Evolutionary conservation across 53 echinoderm and acorn worm genomes (phyloP), one percentile per base, ranked within the genome.

Genomic region (Astropecten irregularis): DNA sequence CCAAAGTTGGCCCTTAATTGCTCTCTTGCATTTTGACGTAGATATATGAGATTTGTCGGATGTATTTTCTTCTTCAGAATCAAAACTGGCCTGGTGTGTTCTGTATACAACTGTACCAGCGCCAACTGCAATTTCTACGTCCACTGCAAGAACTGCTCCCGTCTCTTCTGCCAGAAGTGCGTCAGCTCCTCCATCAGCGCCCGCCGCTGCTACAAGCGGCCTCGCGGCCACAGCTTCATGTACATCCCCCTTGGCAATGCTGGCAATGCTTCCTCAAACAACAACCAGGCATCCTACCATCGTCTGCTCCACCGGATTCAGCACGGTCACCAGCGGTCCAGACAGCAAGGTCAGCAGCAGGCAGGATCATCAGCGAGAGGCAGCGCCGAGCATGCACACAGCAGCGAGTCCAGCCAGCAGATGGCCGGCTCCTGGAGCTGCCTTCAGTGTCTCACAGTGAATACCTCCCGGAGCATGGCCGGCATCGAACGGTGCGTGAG

Each of bases 171-270:
- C 59, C 90, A 84, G 60, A 84, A 68, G 73, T 93, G 94, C 69
- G 85, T 85, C 82, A 77, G 67, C 50, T 66, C 82, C 23, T 90
- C 94, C 51, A 82, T 81, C 30, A 85, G 88, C 37, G 94, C 94
- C 22, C 90, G 94, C 32, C 88, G 94, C 38, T 93, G 94, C 85
- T 93, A 93, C 83, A 93, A 93, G 27, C 89, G 94, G 0, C 94
- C 90, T 7, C 89, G 90, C 0, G 94, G 94, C 28, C 94, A 93
- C 55, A 90, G 90, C 83, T 93, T 93, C 63, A 77, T 93, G 31
- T 68, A 60, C 46, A 62, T 92, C 49, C 57, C 90, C 0, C 71
- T 51, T 19, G 20, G 16, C 4, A 66, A 67, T 50, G 51, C 48
- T 8, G 49, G 35, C 40, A 51, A 61, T 5, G 30, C 83, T 3